Percentiles rank a stretch among this genome's conserved stretches.
phyloP scores from a whole-genome alignment of 2,113 vertebrate species.

The Crocuta crocuta region DNA sequence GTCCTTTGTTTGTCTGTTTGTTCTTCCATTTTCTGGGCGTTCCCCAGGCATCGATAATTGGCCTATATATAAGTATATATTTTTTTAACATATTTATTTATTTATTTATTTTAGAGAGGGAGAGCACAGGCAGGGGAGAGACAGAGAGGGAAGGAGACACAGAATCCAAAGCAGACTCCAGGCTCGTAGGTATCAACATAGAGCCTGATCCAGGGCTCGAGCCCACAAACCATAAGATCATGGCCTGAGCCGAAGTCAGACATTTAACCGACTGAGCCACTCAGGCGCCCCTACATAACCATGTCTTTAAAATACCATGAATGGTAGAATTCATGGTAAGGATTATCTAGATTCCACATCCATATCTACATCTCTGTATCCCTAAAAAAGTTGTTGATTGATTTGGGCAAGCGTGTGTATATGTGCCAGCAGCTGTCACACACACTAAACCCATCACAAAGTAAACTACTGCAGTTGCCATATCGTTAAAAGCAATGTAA shows the following conservation, averaged over 20 bases:
- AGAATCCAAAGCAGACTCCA: no score
- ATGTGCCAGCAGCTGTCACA: no score
- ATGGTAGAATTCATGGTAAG: background rate
- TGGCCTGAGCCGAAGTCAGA: no score
- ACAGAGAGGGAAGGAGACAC: no score
- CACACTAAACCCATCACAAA: background rate
- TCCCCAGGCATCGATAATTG: background rate
- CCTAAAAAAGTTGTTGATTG: background rate
- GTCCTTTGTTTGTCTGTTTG: background rate
- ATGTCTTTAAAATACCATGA: background rate
- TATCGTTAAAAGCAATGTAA: background rate
- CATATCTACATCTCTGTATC: background rate
- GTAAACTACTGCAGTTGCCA: background rate
- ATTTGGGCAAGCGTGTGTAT: fast-evolving
- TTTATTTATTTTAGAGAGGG: no score
- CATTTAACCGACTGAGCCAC: no score
- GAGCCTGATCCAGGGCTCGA: no score
- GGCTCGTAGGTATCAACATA: no score
- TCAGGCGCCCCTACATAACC: background rate
- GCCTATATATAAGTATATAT: background rate
- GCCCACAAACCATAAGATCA: no score
- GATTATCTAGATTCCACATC: background rate
- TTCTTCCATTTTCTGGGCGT: background rate
- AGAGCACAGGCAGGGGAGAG: no score
- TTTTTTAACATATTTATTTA: no score